Base-by-base conservation (phyloP, 2,888 invertebrate species). In the Belgica antarctica region DNA sequence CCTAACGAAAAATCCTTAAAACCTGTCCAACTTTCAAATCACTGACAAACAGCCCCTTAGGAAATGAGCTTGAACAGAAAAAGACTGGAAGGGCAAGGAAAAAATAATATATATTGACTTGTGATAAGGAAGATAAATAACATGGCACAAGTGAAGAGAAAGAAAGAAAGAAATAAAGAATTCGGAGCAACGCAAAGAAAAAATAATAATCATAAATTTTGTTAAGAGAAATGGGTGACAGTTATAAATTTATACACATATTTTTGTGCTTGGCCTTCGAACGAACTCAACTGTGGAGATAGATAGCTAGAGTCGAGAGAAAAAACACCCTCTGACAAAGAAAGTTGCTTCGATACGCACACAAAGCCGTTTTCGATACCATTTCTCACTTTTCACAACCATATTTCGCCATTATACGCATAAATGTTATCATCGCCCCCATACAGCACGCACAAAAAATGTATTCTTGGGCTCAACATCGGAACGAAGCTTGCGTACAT, bases 121-220 rank as follows among this genome's bases (percentile, higher is more conserved):
- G 27, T 66, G 65, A 66, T 66, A 66, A 66, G 65, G 25, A 66
- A 66, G 65, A 66, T 66, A 66, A 41, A 66, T 66, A 66, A 66
- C 65, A 66, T 66, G 65, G 65, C 65, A 47, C 65, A 66, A 46
- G 47, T 46, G 28, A 47, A 19, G 47, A 25, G 36, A 36, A 41
- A 63, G 19, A 15, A 8, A 59, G 59, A 5, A 19, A 2, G 47
- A 5, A 19, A 5, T 15, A 15, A 22, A 22, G 28, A 41, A 41
- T 41, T 41, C 41, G 41, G 41, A 41, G 41, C 41, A n/a, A n/a
- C n/a, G n/a, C n/a, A 63, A 25, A 63, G 63, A 63, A 66, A 66
- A 66, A 41, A 66, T 66, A 66, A 66, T 47, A 66, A 66, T 66
- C 41, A 66, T 66, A 66, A 66, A 66, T 66, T 66, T 66, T 66